Percentiles rank a stretch among this genome's conserved stretches.
phyloP scores from a whole-genome alignment of 2,797 vertebrate species.

The Peromyscus nudipes region DNA sequence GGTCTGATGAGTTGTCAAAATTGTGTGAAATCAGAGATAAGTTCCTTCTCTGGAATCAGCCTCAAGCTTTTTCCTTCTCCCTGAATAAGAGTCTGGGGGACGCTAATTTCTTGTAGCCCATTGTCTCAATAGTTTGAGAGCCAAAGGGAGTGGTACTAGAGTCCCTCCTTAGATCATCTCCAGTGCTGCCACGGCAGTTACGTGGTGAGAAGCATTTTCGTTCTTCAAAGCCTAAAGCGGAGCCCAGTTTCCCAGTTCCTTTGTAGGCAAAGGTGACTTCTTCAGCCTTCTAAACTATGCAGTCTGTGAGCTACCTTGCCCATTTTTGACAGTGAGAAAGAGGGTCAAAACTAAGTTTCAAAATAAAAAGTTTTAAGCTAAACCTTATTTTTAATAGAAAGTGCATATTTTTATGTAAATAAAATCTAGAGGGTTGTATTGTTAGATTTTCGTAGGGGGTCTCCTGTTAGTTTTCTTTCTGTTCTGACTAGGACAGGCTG shows the following conservation, averaged over 20 bases:
- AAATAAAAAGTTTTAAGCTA: conserved; percentile 11
- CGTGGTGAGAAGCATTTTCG: background rate
- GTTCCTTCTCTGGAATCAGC: background rate
- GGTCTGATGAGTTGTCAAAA: background rate
- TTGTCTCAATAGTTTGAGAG: background rate
- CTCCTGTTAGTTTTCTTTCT: conserved; percentile 55
- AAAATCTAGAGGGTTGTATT: background rate
- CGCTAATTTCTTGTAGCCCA: background rate
- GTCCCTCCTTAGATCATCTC: no score
- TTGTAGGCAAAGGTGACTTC: background rate
- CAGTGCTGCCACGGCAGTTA: background rate
- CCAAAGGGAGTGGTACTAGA: background rate
- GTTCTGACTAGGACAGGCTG: background rate
- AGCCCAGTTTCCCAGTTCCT: background rate
- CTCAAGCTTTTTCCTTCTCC: background rate
- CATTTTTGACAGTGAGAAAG: background rate
- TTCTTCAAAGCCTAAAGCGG: background rate
- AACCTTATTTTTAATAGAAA: conserved; percentile 63
- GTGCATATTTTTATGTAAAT: background rate
- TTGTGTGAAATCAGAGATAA: background rate
- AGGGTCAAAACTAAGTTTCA: conserved; percentile 24
- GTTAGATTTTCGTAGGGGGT: background rate
- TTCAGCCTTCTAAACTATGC: background rate
- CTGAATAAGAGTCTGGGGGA: background rate
- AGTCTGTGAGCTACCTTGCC: background rate